These are phyloP conservation scores for Drosophila subpulchrella DNA, from an alignment of 1,140 invertebrate genomes.

Conservation along the genomic window DNA sequence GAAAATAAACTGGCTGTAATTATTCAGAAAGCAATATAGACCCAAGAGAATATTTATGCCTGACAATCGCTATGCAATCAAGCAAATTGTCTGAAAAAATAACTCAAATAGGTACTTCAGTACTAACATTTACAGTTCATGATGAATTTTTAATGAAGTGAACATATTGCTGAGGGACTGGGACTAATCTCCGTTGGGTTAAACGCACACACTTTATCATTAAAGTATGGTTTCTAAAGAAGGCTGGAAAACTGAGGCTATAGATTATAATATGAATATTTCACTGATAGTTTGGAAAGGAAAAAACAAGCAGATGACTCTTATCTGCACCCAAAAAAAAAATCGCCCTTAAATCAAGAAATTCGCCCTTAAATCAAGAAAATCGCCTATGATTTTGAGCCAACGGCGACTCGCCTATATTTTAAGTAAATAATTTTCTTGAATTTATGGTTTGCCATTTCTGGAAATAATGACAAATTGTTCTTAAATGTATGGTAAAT, in stretches of 20 bases:
- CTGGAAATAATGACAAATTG: too few relatives aligned
- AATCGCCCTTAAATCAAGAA: too few relatives aligned
- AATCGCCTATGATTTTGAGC: too few relatives aligned
- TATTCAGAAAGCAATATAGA: constrained; percentile 19
- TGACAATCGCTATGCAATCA: constrained; percentile 19
- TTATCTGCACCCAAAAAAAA: too few relatives aligned
- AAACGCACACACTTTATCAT: neutral
- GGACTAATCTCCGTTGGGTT: constrained; percentile 11
- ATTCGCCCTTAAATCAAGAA: too few relatives aligned
- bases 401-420: too few relatives aligned
- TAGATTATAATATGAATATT: neutral
- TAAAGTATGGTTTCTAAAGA: neutral
- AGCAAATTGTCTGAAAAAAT: constrained; percentile 37
- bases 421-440: too few relatives aligned
- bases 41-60: constrained; percentile 18
- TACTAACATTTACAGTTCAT: constrained; percentile 4
- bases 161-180: constrained; percentile 14
- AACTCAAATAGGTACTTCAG: constrained; percentile 12
- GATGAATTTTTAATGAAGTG: constrained; percentile 22
- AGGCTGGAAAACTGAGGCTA: neutral
- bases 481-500: too few relatives aligned
- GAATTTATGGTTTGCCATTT: too few relatives aligned
- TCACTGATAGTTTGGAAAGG: constrained; percentile 5
- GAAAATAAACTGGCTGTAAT: constrained; percentile 2
- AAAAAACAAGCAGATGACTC: constrained; percentile 10